Conservation (phyloP, 1,140 invertebrate genomes). For the Cotesia chilonis region DNA sequence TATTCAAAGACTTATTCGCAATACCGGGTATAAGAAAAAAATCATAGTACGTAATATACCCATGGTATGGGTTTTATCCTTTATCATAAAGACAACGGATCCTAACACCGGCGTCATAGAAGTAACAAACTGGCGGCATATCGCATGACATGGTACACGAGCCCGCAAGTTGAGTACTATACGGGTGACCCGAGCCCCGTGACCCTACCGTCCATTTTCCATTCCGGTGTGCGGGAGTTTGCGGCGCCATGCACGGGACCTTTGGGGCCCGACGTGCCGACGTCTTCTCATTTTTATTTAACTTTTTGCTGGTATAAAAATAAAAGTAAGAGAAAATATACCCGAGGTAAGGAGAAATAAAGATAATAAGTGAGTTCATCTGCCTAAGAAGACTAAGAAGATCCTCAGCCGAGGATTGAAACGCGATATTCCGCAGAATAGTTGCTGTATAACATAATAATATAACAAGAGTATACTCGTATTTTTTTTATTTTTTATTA, state of each 20-base stretch:
- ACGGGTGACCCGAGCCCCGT: conserved; percentile 18
- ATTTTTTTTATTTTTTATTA: no score
- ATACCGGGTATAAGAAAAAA: no score
- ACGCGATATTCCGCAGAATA: conserved; percentile 17
- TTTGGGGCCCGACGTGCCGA: conserved; percentile 28
- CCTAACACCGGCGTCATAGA: conserved; percentile 19
- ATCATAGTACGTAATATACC: no score
- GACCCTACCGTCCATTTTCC: conserved; percentile 9
- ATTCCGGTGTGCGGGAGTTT: conserved; percentile 24
- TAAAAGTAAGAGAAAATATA: conserved; percentile 1
- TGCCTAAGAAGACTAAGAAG: not conserved
- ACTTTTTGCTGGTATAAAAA: not conserved
- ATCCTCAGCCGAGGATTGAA: not conserved
- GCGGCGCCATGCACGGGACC: conserved; percentile 23
- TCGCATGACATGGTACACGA: conserved; percentile 28
- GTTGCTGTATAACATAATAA: not conserved
- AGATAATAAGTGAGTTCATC: conserved; percentile 5
- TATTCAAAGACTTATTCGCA: no score
- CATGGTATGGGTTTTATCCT: no score
- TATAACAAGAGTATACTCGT: no score
- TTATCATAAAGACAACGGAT: conserved; percentile 11
- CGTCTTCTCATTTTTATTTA: conserved; percentile 2
- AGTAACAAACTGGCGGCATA: conserved; percentile 16
- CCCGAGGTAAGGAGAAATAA: not conserved
- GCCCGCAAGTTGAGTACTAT: not conserved